phyloP scores from a whole-genome alignment of 2,888 invertebrate species.

The Sepiola atlantica region DNA sequence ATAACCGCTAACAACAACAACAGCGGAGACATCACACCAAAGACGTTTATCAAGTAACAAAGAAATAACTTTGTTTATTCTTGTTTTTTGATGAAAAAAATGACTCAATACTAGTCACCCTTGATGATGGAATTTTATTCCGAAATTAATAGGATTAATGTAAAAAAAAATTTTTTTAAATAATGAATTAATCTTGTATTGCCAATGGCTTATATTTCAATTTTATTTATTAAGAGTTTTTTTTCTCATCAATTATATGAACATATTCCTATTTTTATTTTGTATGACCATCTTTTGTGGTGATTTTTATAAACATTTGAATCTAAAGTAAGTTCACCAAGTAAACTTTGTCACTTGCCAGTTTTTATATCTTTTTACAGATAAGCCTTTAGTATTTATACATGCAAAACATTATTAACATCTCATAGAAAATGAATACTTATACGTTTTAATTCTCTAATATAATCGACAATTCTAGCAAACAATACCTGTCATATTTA shows the following conservation, averaged over 20 bases:
- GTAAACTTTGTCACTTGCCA: background rate
- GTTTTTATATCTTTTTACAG: background rate
- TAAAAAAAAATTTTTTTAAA: too few species aligned
- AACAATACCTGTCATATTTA: background rate
- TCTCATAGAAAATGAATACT: background rate
- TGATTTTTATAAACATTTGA: background rate
- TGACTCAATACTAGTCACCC: too few species aligned
- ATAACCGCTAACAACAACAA: too few species aligned
- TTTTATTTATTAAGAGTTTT: too few species aligned
- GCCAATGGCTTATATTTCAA: too few species aligned
- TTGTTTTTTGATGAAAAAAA: too few species aligned
- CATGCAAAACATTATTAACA: background rate
- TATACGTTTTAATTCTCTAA: background rate
- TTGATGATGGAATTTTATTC: too few species aligned
- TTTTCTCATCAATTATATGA: background rate
- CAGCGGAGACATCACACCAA: too few species aligned
- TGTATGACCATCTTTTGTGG: background rate
- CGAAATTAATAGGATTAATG: too few species aligned
- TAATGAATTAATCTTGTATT: too few species aligned
- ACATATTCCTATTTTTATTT: background rate
- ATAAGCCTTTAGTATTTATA: background rate
- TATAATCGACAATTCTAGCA: background rate
- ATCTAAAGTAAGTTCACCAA: background rate
- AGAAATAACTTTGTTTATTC: too few species aligned
- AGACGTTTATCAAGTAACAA: too few species aligned